Percentiles rank a stretch among this genome's conserved stretches.
phyloP scores from a whole-genome alignment of 2,113 vertebrate genomes.

The Nothoprocta pentlandii region DNA sequence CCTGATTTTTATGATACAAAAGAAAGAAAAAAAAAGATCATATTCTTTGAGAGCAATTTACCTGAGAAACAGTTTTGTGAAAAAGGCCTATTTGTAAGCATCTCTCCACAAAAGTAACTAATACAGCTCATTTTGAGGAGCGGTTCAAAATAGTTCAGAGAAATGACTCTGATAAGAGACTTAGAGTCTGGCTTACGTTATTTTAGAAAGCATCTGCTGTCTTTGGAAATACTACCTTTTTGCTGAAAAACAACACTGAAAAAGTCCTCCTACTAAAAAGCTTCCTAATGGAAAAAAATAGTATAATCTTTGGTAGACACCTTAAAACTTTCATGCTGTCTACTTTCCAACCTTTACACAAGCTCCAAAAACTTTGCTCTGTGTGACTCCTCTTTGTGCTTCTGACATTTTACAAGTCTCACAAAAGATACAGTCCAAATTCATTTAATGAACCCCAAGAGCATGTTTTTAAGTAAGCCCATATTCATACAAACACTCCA shows the following conservation, averaged over 20 bases:
- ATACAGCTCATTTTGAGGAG: accelerated
- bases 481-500: not conserved
- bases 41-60: not conserved
- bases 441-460: not conserved
- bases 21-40: not conserved
- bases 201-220: not conserved
- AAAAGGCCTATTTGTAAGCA: not conserved
- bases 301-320: not conserved
- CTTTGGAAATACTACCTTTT: not conserved
- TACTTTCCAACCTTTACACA: not conserved
- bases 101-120: not conserved
- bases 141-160: conserved; percentile 2
- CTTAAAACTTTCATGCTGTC: not conserved
- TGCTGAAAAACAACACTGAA: not conserved
- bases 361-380: not conserved
- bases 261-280: not conserved
- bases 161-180: not conserved
- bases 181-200: not conserved
- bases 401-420: not conserved
- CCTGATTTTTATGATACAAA: not conserved
- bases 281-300: not conserved
- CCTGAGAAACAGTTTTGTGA: not conserved
- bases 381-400: not conserved
- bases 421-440: not conserved
- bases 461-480: not conserved